phyloP scores from a whole-genome alignment of 1,140 invertebrate species.

The Pristionchus pacificus region DNA sequence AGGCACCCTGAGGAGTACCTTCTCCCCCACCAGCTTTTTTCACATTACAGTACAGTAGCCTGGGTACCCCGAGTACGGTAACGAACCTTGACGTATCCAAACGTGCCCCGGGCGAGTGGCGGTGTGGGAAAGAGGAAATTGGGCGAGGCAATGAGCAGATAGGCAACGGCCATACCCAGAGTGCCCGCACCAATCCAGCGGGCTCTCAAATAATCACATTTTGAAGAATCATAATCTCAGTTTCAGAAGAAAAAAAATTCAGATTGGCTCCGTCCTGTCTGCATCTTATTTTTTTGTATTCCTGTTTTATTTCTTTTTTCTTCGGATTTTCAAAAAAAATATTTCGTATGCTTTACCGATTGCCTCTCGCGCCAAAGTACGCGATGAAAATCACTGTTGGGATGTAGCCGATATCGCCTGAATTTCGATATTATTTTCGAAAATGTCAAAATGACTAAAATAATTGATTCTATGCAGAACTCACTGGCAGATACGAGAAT shows the following conservation, averaged over 20 bases:
- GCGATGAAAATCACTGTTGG: conserved; percentile 56
- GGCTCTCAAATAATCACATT: conserved; percentile 33
- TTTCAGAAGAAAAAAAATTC: too few species aligned
- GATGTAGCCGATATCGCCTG: conserved; percentile 54
- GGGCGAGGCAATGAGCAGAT: conserved; percentile 48
- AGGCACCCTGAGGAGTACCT: too few species aligned
- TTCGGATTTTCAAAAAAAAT: not conserved
- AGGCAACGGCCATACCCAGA: conserved; percentile 52
- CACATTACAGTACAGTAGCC: too few species aligned
- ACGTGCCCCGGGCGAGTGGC: conserved; percentile 44
- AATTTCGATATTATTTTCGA: conserved; percentile 8
- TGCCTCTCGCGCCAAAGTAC: conserved; percentile 52
- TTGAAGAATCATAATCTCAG: not conserved
- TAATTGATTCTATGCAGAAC: conserved; percentile 5
- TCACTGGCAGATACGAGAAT: conserved; percentile 49
- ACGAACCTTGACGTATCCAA: conserved; percentile 2
- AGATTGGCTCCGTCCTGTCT: too few species aligned
- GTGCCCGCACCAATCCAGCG: conserved; percentile 53
- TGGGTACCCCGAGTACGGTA: not conserved
- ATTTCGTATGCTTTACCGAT: conserved; percentile 8
- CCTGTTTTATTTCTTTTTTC: not conserved
- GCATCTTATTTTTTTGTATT: conserved; percentile 36
- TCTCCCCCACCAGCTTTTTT: too few species aligned
- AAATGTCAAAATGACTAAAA: not conserved
- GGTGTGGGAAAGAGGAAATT: conserved; percentile 51